Percentiles rank a stretch among this genome's conserved stretches.
Conservation (phyloP, 2,888 invertebrate species). For the Eupithecia exiguata region DNA sequence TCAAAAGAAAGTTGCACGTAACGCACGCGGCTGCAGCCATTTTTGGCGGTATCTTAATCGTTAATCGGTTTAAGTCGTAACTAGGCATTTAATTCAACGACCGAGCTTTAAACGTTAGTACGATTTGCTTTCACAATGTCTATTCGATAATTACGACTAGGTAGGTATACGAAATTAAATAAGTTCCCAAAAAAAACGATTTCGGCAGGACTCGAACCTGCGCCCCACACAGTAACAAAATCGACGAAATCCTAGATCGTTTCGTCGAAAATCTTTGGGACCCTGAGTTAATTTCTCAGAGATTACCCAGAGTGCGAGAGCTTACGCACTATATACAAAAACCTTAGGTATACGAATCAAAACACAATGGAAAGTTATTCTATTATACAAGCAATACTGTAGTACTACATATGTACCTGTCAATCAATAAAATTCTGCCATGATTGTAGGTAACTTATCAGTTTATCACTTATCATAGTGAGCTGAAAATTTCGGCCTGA, state of each 20-base stretch:
- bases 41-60: conserved; percentile 36
- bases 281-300: no score
- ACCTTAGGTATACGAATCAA: neutral
- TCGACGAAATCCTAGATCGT: no score
- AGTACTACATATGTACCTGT: no score
- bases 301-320: no score
- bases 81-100: neutral
- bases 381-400: neutral
- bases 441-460: neutral
- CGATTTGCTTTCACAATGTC: neutral
- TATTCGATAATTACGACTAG: neutral
- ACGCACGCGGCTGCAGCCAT: conserved; percentile 51
- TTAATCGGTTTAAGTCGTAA: neutral
- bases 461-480: no score
- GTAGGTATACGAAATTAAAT: no score
- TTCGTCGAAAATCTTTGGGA: no score
- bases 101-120: neutral
- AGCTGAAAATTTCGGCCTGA: conserved; percentile 58
- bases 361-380: neutral
- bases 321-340: no score
- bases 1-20: conserved; percentile 67
- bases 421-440: neutral
- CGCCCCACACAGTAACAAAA: no score
- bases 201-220: no score
- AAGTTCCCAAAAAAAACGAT: no score